A percentile compares a stretch with the other conserved stretches of the same genome.
These are phyloP conservation scores for Hydra vulgaris DNA, from an alignment of 30 jellyfish, hydroid and myxozoan genomes.

Conservation along the genomic window DNA sequence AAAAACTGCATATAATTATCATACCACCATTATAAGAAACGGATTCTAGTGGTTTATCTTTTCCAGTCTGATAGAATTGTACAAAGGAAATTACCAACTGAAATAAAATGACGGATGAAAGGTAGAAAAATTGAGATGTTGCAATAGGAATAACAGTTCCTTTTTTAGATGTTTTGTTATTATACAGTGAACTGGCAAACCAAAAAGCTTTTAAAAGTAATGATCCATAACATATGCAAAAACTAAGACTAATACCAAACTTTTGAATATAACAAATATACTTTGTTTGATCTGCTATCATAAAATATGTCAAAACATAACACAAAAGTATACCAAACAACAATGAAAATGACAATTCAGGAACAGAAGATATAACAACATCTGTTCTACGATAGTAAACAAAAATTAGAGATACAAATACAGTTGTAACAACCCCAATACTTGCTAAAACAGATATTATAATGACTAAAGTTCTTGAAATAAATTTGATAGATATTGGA, in stretches of 20 bases:
- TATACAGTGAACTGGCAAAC: conserved; percentile 36
- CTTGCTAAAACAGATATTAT: conserved; percentile 42
- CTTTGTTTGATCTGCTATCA: conserved; percentile 48
- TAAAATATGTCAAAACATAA: conserved; percentile 38
- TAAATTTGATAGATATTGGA: conserved; percentile 34
- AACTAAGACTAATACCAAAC: conserved; percentile 73
- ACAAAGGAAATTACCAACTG: conserved; percentile 41
- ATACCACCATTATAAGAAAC: not conserved
- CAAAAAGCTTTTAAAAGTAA: conserved; percentile 57
- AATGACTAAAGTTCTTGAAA: conserved; percentile 49
- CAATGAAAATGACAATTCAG: conserved; percentile 61
- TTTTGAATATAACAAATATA: conserved; percentile 43
- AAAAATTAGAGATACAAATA: conserved; percentile 33
- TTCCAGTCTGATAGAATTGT: conserved; percentile 19
- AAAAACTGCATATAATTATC: conserved; percentile 30
- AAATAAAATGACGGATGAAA: conserved; percentile 25
- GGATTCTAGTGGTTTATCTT: not conserved
- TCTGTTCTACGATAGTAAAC: conserved; percentile 48
- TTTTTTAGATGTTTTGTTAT: not conserved
- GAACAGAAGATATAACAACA: conserved; percentile 56
- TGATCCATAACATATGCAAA: conserved; percentile 70
- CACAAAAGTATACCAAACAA: conserved; percentile 47
- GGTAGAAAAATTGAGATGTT: conserved; percentile 36
- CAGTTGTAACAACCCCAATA: conserved; percentile 50
- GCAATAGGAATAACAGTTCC: conserved; percentile 32